Evolutionary conservation across 2,888 invertebrate species (phyloP), one percentile per base, ranked within the genome.

Genomic region (Netelia inedita): DNA sequence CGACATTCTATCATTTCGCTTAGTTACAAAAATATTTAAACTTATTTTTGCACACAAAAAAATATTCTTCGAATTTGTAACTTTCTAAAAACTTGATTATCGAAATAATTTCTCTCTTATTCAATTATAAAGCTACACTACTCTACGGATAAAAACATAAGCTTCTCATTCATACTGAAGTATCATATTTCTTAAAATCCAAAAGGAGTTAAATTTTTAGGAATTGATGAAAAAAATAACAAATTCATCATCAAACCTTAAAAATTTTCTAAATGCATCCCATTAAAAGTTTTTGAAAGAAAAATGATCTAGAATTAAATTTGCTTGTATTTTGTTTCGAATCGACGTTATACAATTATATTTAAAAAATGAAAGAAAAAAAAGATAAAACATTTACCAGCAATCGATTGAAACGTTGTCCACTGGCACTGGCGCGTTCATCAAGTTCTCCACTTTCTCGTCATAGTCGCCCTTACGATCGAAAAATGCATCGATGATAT

Each of bases 401-500:
- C 79, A 71, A 59, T 81, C 78, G 78, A 63, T 79, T 65, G 78
- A 74, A 69, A 69, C 55, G 68, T 79, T 78, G 50, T 73, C 80
- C 85, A 85, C 84, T 59, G 85, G 81, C 79, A 85, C 85, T 74
- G 61, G 28, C 69, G 68, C 28, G 68, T 74, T 65, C 81, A 85
- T 85, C 85, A 85, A 71, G 85, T 85, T 74, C 85, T 85, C 85
- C 85, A 85, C 85, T 85, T 85, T 43, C 85, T 85, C 55, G 85
- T 85, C 85, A 85, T 85, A 75, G 85, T 85, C 68, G 85, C 82
- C 79, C 85, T 81, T 53, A 82, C 69, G 74, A 85, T 85, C 28
- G 65, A 79, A 65, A 79, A 85, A 85, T 78, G 81, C 85, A 85
- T 85, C 65, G 78, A 82, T 84, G 63, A 65, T 72, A 46, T 72